Base-by-base conservation (phyloP, 2,888 invertebrate species). In the Oscheius onirici region DNA sequence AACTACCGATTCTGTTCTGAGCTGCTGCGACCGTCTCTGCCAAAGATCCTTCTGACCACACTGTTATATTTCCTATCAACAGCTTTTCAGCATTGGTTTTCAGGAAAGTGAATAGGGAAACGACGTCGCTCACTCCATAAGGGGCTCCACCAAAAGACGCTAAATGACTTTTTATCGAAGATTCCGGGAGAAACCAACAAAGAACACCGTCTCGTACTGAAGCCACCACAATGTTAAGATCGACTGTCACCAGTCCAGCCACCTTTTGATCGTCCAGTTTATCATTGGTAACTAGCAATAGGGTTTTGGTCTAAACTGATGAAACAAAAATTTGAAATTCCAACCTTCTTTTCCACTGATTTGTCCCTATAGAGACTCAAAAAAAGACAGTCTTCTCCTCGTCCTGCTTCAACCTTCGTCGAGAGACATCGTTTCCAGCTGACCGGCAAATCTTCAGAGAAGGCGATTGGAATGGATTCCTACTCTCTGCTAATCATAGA, bases 301-400 rank as follows among this genome's bases (percentile, higher is more conserved):
- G 66, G 10, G 66, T 55, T 3, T 54, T 61, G 8, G 41, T 46
- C 70, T 72, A 22, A 60, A 68, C 13, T 34, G 2, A 15, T 58
- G 3, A 34, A 8, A 24, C 22, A n/a, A 54, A 43, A 22, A 17
- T 24, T 8, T 22, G 3, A 15, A 11, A 17, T 10, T n/a, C 34
- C 49, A n/a, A 72, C 72, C 72, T 67, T 58, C 51, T 68, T 61
- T 51, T 52, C 22, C 11, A 20, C 15, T 20, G 22, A 51, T 52
- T 67, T 68, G 17, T 68, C 24, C 15, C 57, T 54, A 41, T 40
- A 73, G 13, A 71, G 40, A 24, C 44, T 69, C 13, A 73, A 20
- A 34, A 52, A 73, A 2, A 73, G 65, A 49, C 73, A 73, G 34
- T 73, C 65, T 49, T 73, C 73, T 22, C 51, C 46, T 5, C 20